A percentile compares a stretch with the other conserved stretches of the same genome.
These are phyloP conservation scores for Egretta garzetta DNA, from an alignment of 2,113 vertebrate species.

Conservation along the genomic window DNA sequence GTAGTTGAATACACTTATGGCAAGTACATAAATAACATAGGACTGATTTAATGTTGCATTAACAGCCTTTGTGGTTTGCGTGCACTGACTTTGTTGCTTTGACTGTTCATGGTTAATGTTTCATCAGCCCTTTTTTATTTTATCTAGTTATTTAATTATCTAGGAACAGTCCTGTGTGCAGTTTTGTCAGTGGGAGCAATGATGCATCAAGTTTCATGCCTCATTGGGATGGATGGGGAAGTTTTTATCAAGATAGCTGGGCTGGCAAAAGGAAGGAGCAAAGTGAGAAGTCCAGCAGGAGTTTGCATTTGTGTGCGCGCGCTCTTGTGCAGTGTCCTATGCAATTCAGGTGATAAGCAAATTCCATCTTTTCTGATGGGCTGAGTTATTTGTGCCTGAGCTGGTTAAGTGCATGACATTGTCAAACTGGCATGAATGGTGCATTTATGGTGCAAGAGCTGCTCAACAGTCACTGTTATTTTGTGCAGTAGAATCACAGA, in stretches of 20 bases:
- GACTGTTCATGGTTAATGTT: background rate
- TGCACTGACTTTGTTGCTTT: background rate
- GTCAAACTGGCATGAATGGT: background rate
- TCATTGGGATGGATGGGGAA: background rate
- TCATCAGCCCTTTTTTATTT: background rate
- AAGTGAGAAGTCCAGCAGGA: background rate
- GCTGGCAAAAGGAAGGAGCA: background rate
- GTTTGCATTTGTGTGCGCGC: background rate
- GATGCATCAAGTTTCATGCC: background rate
- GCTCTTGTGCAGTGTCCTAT: background rate
- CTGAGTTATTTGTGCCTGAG: background rate
- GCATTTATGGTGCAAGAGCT: background rate
- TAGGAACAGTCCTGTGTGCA: background rate
- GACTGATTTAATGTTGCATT: background rate
- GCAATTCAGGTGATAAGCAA: background rate
- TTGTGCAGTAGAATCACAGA: background rate
- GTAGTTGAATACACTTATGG: background rate
- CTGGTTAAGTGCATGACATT: background rate
- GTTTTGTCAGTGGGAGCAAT: background rate
- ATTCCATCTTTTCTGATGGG: background rate
- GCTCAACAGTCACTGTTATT: background rate
- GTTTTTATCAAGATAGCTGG: background rate
- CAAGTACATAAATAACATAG: background rate
- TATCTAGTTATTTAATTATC: background rate
- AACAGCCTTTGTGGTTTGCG: background rate